Evolutionary conservation across 2,113 vertebrate genomes (phyloP), one percentile per base, ranked within the genome.

Genomic region (Eulemur macaco): DNA sequence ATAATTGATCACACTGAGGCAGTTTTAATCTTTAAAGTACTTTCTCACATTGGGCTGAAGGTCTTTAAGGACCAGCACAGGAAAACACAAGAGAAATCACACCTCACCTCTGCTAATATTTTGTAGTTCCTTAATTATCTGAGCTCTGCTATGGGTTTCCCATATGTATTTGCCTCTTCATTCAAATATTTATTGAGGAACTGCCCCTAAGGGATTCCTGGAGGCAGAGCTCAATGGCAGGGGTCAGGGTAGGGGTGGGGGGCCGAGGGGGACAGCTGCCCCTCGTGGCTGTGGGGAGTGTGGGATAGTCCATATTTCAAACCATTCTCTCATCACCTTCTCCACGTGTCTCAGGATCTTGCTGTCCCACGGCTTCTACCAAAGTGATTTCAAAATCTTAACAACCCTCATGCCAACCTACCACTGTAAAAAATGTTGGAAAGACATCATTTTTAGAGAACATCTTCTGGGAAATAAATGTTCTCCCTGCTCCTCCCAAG

Each of bases 271-370:
- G 31, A 86, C 8, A 63, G 39, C 5, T 47, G 31, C 3, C n/a
- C 13, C 74, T 29, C 15, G 25, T 8, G 64, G n/a, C 31, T 52
- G 13, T n/a, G 17, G 69, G 56, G 42, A 52, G 0, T 0, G 0
- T 47, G 78, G n/a, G 56, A 54, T 3, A 6, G 17, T 1, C 27
- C 42, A 0, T 45, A 8, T 39, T 80, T 21, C 60, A 25, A 86
- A 8, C 11, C 8, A 7, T 2, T 23, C 58, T 42, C 8, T 9
- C 68, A 20, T 47, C 29, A 27, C 42, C 8, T 56, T 83, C 45
- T 80, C 71, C 12, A 0, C 0, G 3, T 17, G 3, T 81, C 34
- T 77, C 23, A 39, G n/a, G 52, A 58, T 23, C 69, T 56, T 52
- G 31, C 47, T 54, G 73, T 91, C 25, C 50, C 34, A 34, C 7